Conservation (phyloP, 2,888 invertebrate species). For the Hipparchia semele region DNA sequence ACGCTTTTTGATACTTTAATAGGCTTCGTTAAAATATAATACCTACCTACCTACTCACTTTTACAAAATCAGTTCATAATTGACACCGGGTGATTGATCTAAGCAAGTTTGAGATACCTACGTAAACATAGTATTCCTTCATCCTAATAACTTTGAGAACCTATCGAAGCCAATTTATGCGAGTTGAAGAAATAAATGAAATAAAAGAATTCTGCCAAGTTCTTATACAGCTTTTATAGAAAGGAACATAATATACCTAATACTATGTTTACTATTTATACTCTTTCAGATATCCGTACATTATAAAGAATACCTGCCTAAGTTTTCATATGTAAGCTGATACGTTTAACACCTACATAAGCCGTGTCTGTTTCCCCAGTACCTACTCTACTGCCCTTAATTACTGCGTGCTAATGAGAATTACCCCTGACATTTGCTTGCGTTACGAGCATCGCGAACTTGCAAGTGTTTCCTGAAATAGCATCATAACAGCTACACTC, state of each 20-base stretch:
- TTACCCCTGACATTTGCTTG: constrained; percentile 4
- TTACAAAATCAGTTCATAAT: background rate
- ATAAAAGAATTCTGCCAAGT: too few relatives aligned
- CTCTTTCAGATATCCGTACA: too few relatives aligned
- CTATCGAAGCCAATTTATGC: too few relatives aligned
- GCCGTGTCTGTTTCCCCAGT: background rate
- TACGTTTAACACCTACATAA: background rate
- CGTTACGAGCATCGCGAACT: background rate
- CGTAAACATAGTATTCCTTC: too few relatives aligned
- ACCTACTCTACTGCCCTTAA: background rate
- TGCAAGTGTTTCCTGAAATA: background rate
- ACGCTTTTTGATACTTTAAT: background rate
- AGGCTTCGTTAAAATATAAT: background rate
- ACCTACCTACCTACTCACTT: background rate
- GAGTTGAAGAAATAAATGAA: too few relatives aligned
- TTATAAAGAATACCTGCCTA: too few relatives aligned
- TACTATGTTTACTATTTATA: too few relatives aligned
- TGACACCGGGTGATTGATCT: background rate
- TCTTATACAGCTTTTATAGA: too few relatives aligned
- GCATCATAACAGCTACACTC: background rate
- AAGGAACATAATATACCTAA: too few relatives aligned
- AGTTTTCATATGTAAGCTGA: background rate
- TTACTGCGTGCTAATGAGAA: background rate
- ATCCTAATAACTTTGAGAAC: too few relatives aligned
- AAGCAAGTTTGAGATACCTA: too few relatives aligned